phyloP scores from a whole-genome alignment of 2,797 vertebrate species.

The Cryptoblepharus egeriae region DNA sequence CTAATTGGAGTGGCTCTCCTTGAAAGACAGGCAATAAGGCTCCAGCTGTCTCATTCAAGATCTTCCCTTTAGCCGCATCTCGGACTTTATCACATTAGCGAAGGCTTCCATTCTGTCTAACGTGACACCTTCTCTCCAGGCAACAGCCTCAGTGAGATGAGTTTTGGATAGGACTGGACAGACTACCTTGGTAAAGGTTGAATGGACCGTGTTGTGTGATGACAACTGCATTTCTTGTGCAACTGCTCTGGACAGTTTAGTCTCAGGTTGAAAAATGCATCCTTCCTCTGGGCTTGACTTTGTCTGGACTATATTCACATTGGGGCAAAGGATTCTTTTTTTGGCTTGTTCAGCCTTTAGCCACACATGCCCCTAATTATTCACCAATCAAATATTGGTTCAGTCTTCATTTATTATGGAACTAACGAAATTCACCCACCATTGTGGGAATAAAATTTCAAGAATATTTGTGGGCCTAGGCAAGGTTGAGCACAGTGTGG shows the following conservation, averaged over 20 bases:
- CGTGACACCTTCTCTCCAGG: slow-evolving; percentile 4
- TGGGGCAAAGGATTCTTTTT: not conserved
- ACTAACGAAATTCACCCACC: too few relatives aligned
- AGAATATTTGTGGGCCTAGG: too few relatives aligned
- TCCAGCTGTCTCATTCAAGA: slow-evolving; percentile 14
- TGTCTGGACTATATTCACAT: not conserved
- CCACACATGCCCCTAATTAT: not conserved
- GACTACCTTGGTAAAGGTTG: not conserved
- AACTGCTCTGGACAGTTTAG: not conserved
- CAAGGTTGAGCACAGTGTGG: too few relatives aligned
- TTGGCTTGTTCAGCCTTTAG: not conserved
- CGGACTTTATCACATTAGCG: not conserved
- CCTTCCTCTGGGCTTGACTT: not conserved
- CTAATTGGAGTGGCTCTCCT: slow-evolving; percentile 4
- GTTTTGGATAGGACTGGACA: slow-evolving; percentile 9
- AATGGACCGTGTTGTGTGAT: not conserved
- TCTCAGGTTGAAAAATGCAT: not conserved
- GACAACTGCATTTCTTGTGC: not conserved
- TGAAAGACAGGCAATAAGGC: slow-evolving; percentile 24
- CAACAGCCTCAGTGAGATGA: not conserved
- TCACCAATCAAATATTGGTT: not conserved
- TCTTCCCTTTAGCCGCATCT: not conserved
- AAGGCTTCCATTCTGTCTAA: slow-evolving; percentile 1
- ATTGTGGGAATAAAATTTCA: too few relatives aligned
- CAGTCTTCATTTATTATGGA: too few relatives aligned